Base-by-base conservation (phyloP, 2,113 vertebrate species). In the Polypterus senegalus region DNA sequence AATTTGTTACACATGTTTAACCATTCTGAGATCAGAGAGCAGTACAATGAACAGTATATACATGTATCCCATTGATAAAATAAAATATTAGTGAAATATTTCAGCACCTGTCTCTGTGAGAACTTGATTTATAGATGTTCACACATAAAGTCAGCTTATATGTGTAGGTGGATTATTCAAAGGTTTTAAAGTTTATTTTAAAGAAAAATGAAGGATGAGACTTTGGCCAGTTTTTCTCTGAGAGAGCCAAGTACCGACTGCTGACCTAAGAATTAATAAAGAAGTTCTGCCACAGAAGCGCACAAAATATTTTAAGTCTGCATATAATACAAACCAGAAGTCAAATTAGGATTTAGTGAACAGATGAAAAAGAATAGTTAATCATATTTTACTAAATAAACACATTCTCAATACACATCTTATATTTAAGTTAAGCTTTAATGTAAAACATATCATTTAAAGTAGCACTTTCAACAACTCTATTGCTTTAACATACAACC, bases 271-370 rank as follows among this genome's bases (percentile, higher is more conserved):
- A 62, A 66, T 76, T 62, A 53, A 73, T 77, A 63, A 70, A 57
- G 60, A 64, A 57, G 59, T 59, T 62, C 65, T 73, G 69, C 66
- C 67, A 65, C 70, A 67, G 59, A 71, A 73, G 71, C 70, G 63
- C 11, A 60, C 60, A 54, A 60, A 59, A 65, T 51, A 53, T 61
- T 63, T 67, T 49, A 49, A 43, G 49, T 54, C 65, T 66, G 62
- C 48, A 51, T 70, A 67, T 70, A 73, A 74, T 70, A 69, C 69
- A 78, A 71, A 65, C 67, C 66, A 70, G 63, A 46, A 60, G 61
- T 52, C 47, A 66, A 71, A 67, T 27, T 27, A 27, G 27, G 27
- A 27, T 27, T 27, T 27, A 27, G 27, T 27, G 27, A 27, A 27
- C 27, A 27, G 27, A 27, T 27, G 27, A 27, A 27, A 27, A 27